Conservation (phyloP, 2,797 vertebrate genomes). For the Silurus lanzhouensis region DNA sequence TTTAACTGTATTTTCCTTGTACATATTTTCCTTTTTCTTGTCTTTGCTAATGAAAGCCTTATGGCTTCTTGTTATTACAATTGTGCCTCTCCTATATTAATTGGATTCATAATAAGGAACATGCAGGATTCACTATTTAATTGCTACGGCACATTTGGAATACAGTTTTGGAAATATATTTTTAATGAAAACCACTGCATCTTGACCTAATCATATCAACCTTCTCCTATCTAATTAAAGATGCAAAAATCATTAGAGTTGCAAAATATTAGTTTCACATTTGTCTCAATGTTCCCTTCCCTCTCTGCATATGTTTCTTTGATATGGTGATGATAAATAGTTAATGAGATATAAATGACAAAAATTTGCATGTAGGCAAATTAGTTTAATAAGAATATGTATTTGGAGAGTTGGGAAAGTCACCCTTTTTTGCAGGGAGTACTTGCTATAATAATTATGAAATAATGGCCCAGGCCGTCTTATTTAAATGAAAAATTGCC, state of each 20-base stretch:
- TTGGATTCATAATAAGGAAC: constrained; percentile 97
- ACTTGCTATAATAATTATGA: constrained; percentile 84
- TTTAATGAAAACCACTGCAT: constrained; percentile 99
- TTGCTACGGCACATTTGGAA: constrained; percentile 98
- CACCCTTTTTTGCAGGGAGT: constrained; percentile 85
- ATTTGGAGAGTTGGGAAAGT: constrained; percentile 91
- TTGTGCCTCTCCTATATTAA: constrained; percentile 94
- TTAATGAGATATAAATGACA: constrained; percentile 98
- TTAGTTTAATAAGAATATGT: constrained; percentile 92
- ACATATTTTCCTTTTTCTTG: constrained; percentile 63
- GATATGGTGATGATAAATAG: constrained; percentile 89
- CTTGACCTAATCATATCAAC: constrained; percentile 99
- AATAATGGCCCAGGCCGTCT: constrained; percentile 80
- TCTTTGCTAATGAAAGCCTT: constrained; percentile 88
- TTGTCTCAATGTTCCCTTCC: constrained; percentile 88
- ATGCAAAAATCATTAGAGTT: constrained; percentile 99
- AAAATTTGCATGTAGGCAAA: constrained; percentile 98
- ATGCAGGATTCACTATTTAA: constrained; percentile 96
- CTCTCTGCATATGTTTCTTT: constrained; percentile 90
- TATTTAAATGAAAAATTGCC: constrained; percentile 84
- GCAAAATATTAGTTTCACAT: constrained; percentile 99
- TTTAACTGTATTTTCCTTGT: constrained; percentile 60
- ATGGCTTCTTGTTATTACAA: constrained; percentile 96
- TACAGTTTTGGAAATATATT: constrained; percentile 98
- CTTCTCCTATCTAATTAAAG: constrained; percentile 99